Conservation (phyloP, 2,888 invertebrate species). For the Tanypteryx hageni region DNA sequence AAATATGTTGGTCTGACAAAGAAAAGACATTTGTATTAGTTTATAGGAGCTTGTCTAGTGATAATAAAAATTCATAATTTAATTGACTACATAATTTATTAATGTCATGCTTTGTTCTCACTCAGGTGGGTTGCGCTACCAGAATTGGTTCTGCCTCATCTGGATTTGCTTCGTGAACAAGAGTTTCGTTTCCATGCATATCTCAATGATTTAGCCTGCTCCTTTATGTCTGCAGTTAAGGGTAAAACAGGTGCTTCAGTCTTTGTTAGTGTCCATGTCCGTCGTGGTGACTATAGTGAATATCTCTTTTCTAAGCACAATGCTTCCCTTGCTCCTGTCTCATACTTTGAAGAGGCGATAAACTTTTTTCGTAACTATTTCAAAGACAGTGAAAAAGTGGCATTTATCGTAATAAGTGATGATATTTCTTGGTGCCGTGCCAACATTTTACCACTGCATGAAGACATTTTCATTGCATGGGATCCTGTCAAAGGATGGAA, state of each 20-base stretch:
- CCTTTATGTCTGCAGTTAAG: constrained; percentile 17
- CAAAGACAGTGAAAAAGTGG: constrained; percentile 45
- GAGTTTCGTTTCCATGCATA: constrained; percentile 66
- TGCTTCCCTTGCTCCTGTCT: constrained; percentile 56
- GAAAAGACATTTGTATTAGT: no score
- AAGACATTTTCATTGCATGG: constrained; percentile 65
- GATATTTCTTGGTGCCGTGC: constrained; percentile 67
- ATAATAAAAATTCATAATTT: no score
- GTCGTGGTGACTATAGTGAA: constrained; percentile 66
- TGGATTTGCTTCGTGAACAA: constrained; percentile 11
- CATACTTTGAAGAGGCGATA: constrained; percentile 66
- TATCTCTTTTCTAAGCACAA: constrained; percentile 64
- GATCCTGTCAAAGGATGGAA: constrained; percentile 54
- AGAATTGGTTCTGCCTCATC: constrained; percentile 49
- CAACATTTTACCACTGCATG: constrained; percentile 49
- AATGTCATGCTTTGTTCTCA: neutral
- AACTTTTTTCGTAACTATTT: constrained; percentile 65
- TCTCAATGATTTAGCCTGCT: constrained; percentile 37
- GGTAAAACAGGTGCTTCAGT: constrained; percentile 51
- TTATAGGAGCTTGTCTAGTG: no score
- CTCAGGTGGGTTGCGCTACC: constrained; percentile 56
- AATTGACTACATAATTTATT: no score
- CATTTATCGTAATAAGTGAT: constrained; percentile 68
- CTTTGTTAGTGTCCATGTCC: constrained; percentile 67
- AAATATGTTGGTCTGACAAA: no score